phyloP scores from a whole-genome alignment of 2,113 vertebrate genomes.

The Scopus umbretta region DNA sequence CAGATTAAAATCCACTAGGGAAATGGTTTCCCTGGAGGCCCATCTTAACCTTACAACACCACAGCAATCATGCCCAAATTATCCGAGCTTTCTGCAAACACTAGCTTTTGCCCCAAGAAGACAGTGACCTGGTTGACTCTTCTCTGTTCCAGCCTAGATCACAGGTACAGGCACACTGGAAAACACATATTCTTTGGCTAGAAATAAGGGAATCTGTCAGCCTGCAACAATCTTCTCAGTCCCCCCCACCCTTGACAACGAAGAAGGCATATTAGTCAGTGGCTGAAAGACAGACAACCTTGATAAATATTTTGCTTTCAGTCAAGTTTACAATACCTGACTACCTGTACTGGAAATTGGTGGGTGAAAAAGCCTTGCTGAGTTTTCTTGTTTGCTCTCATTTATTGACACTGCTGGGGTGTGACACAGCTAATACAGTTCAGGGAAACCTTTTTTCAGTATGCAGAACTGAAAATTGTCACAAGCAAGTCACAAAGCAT shows the following conservation, averaged over 20 bases:
- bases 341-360: background rate
- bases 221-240: fast-evolving
- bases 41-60: background rate
- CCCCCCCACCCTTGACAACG: background rate
- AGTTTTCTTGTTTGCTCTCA: background rate
- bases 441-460: background rate
- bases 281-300: background rate
- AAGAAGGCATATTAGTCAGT: background rate
- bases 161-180: background rate
- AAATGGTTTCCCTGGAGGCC: background rate
- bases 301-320: background rate
- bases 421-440: background rate
- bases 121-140: background rate
- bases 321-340: background rate
- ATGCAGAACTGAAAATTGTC: background rate
- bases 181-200: background rate
- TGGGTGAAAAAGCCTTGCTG: background rate
- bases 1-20: background rate
- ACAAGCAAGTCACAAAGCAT: background rate
- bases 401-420: background rate
- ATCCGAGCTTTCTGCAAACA: background rate
- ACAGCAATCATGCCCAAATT: background rate
- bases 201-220: background rate
- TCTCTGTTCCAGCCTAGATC: background rate
- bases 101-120: background rate